A percentile compares a stretch with the other conserved stretches of the same genome.
phyloP scores from a whole-genome alignment of 2,888 invertebrate species.

The Carpatolechia fugitivella region DNA sequence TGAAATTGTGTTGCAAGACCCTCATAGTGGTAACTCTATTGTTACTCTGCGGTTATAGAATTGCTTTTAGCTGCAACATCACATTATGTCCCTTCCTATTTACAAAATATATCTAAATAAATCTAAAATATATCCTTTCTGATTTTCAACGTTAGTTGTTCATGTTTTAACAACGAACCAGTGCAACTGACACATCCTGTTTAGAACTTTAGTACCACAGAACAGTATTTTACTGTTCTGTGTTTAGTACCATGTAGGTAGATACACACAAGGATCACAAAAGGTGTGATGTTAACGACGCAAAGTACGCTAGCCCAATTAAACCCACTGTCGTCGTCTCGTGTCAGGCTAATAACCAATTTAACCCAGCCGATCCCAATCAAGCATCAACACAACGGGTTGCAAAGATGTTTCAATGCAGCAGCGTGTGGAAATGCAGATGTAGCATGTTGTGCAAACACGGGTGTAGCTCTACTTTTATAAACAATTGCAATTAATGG shows the following conservation, averaged over 20 bases:
- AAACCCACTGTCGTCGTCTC: background rate
- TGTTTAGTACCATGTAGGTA: no score
- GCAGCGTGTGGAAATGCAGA: conserved; percentile 33
- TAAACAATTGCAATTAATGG: conserved; percentile 66
- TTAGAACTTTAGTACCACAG: no score
- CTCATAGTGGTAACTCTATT: background rate
- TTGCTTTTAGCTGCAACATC: background rate
- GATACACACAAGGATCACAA: background rate
- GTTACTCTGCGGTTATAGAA: background rate
- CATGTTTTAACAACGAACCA: no score
- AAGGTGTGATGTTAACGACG: background rate
- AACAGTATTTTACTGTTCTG: no score
- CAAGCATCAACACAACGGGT: conserved; percentile 6
- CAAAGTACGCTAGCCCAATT: conserved; percentile 3
- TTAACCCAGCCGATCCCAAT: conserved; percentile 1
- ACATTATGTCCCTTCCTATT: background rate
- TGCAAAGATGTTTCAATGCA: conserved; percentile 23
- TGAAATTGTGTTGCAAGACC: background rate
- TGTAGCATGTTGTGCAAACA: conserved; percentile 52
- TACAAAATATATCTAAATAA: no score
- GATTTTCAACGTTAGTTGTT: no score
- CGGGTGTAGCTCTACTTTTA: conserved; percentile 54
- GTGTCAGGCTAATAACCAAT: conserved; percentile 16
- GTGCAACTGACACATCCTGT: no score
- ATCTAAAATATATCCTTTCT: no score